Conservation (phyloP, 2,888 invertebrate genomes). For the Heliconius charithonia region DNA sequence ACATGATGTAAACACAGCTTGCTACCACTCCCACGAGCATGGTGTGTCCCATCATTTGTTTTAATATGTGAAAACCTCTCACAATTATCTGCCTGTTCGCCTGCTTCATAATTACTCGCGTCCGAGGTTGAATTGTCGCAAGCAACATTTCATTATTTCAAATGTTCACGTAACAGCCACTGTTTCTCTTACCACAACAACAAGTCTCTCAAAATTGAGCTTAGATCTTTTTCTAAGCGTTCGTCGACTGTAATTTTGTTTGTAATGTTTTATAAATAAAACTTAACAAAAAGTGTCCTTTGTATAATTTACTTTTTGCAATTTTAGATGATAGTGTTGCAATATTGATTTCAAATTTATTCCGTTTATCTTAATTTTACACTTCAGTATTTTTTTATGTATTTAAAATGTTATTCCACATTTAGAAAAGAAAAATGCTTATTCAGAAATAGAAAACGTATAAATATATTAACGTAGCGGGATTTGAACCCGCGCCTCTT, state of each 20-base stretch:
- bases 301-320: constrained; percentile 9
- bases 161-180: constrained; percentile 66
- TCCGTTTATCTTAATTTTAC: constrained; percentile 7
- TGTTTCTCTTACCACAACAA: constrained; percentile 48
- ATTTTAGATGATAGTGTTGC: constrained; percentile 3
- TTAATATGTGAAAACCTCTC: constrained; percentile 70
- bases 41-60: constrained; percentile 55
- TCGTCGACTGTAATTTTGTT: constrained; percentile 7
- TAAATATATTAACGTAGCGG: too few species aligned
- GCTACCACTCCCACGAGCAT: constrained; percentile 63
- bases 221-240: constrained; percentile 26
- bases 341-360: constrained; percentile 11
- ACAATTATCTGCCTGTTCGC: constrained; percentile 58
- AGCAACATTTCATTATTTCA: constrained; percentile 72
- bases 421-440: too few species aligned
- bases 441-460: too few species aligned
- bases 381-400: too few species aligned
- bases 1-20: constrained; percentile 58
- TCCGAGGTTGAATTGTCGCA: constrained; percentile 75
- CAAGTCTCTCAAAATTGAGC: constrained; percentile 26
- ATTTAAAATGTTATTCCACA: too few species aligned
- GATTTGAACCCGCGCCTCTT: too few species aligned
- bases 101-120: constrained; percentile 64
- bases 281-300: constrained; percentile 11
- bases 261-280: constrained; percentile 23